phyloP scores from a whole-genome alignment of 2,113 vertebrate species.

The Nothocercus julius region DNA sequence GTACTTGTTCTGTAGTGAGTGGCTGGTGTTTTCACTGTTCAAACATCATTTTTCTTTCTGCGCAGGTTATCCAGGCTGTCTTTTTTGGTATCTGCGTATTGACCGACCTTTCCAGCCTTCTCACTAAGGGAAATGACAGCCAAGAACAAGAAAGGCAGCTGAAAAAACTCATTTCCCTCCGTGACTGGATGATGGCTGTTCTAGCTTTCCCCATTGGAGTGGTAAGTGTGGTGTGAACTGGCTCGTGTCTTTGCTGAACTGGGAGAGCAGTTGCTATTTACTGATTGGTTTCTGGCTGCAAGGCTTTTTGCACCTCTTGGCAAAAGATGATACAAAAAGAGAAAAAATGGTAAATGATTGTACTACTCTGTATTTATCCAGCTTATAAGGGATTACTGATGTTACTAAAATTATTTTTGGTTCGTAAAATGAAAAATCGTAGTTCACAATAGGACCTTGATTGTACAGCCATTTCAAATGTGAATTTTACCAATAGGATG shows the following conservation, averaged over 20 bases:
- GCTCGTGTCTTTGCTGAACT: not conserved
- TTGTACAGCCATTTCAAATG: not conserved
- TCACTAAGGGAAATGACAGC: conserved; percentile 90
- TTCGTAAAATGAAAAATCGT: not conserved
- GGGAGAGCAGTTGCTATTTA: not conserved
- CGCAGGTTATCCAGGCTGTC: conserved; percentile 93
- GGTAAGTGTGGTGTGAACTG: conserved; percentile 80
- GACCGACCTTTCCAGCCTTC: conserved; percentile 93
- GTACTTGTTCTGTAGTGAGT: not conserved
- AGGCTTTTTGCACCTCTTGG: not conserved
- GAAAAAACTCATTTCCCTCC: conserved; percentile 90
- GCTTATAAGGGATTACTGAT: not conserved
- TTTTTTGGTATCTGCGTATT: conserved; percentile 96
- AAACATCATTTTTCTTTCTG: not conserved
- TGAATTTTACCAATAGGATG: not conserved
- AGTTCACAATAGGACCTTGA: not conserved
- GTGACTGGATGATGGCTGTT: conserved; percentile 97
- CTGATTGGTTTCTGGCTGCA: not conserved
- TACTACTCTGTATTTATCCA: not conserved
- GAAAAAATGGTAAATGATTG: not conserved
- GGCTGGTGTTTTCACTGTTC: not conserved
- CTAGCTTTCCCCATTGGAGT: conserved; percentile 95
- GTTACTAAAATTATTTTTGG: not conserved
- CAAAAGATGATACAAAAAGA: not conserved
- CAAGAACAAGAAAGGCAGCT: conserved; percentile 94